Evolutionary conservation across 2,888 invertebrate species (phyloP), one percentile per base, ranked within the genome.

Genomic region (Cotesia congregata): DNA sequence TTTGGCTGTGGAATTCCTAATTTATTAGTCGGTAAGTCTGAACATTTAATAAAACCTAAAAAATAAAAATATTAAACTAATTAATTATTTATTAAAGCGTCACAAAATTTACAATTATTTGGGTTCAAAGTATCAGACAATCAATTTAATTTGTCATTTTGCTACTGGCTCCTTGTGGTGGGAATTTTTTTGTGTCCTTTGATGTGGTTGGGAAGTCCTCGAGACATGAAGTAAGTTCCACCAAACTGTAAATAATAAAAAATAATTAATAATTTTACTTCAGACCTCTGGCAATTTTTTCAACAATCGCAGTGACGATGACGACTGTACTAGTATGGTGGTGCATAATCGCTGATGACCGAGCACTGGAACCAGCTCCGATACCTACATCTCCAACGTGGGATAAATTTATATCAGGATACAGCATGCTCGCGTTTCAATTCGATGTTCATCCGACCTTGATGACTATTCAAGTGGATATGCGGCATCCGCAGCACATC

Each of bases 391-490:
- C 89, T 60, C 86, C 88, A 1, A 82, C 89, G 0, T 90, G 90
- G 90, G 89, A 90, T 69, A 87, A 88, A 75, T 87, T 90, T 67
- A 86, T 89, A 79, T 86, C 89, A 4, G 88, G 88, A 88, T 91
- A 90, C 73, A 90, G 90, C 60, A 89, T 90, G 84, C 80, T 90
- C 70, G 89, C 89, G 1, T 91, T 91, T 77, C 90, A 93, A 91
- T 95, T 95, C 83, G 95, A 96, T 86, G 93, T 96, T 75, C 95
- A 96, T 90, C 95, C 96, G 0, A 93, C 94, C 85, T 92, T 98
- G 84, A 92, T 97, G 80, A 97, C 97, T 0, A 94, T 98, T 71
- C 97, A 97, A 90, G 95, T 97, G 80, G 97, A 98, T 88, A 98
- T 98, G 97, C 92, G 92, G 79, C 92, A 95, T 79, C 95, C 95